A percentile compares a stretch with the other conserved stretches of the same genome.
Conservation (phyloP, 37 sponge, comb jelly and placozoan genomes). For the Oscarella lobularis region DNA sequence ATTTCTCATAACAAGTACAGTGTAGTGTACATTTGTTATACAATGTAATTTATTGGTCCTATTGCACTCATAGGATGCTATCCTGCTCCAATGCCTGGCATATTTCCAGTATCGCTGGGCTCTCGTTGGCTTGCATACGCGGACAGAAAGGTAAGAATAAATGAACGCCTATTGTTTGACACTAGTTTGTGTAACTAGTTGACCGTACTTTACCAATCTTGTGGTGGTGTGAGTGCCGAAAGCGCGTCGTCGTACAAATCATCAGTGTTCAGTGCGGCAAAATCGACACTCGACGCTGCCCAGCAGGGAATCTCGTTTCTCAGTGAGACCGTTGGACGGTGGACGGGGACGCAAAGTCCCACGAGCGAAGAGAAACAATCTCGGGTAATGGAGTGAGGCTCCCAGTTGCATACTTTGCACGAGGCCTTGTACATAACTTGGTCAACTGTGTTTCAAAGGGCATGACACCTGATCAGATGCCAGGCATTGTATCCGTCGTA, state of each 20-base stretch:
- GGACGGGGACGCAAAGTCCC: not conserved
- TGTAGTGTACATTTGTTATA: not conserved
- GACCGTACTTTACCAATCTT: not conserved
- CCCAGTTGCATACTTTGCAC: too few relatives aligned
- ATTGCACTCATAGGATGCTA: not conserved
- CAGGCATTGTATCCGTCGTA: constrained; percentile 1
- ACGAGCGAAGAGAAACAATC: not conserved
- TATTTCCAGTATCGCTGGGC: constrained; percentile 72
- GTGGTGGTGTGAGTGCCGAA: not conserved
- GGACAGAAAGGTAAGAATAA: constrained; percentile 46
- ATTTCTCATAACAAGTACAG: not conserved
- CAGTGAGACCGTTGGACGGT: not conserved
- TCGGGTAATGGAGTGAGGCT: too few relatives aligned
- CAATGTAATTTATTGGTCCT: not conserved
- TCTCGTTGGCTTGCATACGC: constrained; percentile 82
- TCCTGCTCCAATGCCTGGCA: not conserved
- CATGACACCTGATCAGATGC: too few relatives aligned
- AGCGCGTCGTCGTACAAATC: not conserved
- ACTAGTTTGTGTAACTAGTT: not conserved
- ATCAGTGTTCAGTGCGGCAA: constrained; percentile 2
- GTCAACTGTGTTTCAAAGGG: too few relatives aligned
- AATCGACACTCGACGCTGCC: too few relatives aligned
- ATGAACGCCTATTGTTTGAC: not conserved
- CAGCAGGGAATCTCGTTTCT: not conserved
- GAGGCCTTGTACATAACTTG: too few relatives aligned